A percentile compares a stretch with the other conserved stretches of the same genome.
Evolutionary conservation across 1,140 invertebrate genomes (phyloP).

Genomic region (Physella acuta): DNA sequence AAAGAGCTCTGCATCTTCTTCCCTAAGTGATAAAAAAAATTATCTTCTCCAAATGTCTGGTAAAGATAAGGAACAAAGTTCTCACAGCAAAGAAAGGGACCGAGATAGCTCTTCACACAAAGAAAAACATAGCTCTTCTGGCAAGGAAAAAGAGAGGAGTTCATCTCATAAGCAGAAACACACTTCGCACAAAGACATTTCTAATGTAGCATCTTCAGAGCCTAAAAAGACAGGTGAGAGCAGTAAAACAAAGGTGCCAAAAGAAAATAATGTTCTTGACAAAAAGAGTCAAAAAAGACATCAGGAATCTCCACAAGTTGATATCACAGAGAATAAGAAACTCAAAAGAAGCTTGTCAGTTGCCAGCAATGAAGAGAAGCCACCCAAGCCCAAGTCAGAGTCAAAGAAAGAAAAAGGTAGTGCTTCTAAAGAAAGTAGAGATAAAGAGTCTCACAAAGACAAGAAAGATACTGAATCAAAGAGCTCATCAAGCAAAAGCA

Average conservation of each 20-base stretch:
- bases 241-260: constrained; percentile 8
- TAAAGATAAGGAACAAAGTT: constrained; percentile 15
- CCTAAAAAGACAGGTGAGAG: constrained; percentile 11
- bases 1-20: constrained; percentile 15
- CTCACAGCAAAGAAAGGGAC: constrained; percentile 6
- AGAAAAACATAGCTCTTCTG: background rate
- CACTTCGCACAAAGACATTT: constrained; percentile 12
- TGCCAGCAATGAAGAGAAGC: constrained; percentile 4
- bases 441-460: background rate
- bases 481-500: background rate
- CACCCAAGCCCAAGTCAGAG: background rate
- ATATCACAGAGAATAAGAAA: constrained; percentile 12
- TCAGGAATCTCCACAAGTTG: constrained; percentile 3
- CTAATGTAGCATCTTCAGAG: background rate
- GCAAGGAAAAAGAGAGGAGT: constrained; percentile 13
- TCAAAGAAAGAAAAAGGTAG: constrained; percentile 14
- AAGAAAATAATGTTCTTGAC: constrained; percentile 5
- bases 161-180: constrained; percentile 10
- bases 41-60: background rate
- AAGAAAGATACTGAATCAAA: background rate
- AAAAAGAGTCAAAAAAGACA: constrained; percentile 8
- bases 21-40: constrained; percentile 8
- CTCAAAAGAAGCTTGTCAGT: constrained; percentile 13
- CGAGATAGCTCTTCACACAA: background rate
- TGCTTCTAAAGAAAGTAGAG: background rate